Conservation (phyloP, 2,888 invertebrate species). For the Kuschelorhynchus macadamiae region DNA sequence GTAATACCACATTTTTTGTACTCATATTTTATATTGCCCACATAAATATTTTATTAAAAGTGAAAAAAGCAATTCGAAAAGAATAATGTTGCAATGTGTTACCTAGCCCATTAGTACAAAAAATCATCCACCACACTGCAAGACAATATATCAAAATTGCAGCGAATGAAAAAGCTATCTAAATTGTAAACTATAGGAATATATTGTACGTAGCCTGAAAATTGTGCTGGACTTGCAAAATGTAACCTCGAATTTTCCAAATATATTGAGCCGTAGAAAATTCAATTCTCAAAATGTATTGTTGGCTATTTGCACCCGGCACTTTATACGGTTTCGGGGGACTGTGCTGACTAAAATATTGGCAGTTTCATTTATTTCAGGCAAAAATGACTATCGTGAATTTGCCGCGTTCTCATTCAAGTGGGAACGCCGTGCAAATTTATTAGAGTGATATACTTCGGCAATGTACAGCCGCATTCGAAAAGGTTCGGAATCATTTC, state of each 20-base stretch:
- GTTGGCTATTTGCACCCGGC: slow-evolving; percentile 40
- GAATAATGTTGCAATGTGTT: too few relatives aligned
- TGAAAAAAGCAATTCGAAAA: too few relatives aligned
- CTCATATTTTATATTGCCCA: too few relatives aligned
- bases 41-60: too few relatives aligned
- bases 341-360: slow-evolving; percentile 41
- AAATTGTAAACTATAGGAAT: slow-evolving; percentile 12
- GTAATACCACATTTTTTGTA: too few relatives aligned
- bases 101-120: too few relatives aligned
- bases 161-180: slow-evolving; percentile 5
- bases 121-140: too few relatives aligned
- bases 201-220: slow-evolving; percentile 16
- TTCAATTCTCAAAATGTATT: slow-evolving; percentile 49
- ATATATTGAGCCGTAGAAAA: slow-evolving; percentile 48
- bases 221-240: slow-evolving; percentile 31
- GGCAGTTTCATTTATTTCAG: slow-evolving; percentile 44
- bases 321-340: slow-evolving; percentile 39
- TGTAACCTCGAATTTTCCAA: slow-evolving; percentile 39
- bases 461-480: slow-evolving; percentile 28
- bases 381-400: slow-evolving; percentile 40
- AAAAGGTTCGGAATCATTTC: slow-evolving; percentile 15
- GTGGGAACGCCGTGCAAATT: slow-evolving; percentile 33
- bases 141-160: slow-evolving; percentile 1
- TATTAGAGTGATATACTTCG: slow-evolving; percentile 37
- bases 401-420: slow-evolving; percentile 39